Conservation (phyloP, 2,113 vertebrate genomes). For the Takifugu flavidus region DNA sequence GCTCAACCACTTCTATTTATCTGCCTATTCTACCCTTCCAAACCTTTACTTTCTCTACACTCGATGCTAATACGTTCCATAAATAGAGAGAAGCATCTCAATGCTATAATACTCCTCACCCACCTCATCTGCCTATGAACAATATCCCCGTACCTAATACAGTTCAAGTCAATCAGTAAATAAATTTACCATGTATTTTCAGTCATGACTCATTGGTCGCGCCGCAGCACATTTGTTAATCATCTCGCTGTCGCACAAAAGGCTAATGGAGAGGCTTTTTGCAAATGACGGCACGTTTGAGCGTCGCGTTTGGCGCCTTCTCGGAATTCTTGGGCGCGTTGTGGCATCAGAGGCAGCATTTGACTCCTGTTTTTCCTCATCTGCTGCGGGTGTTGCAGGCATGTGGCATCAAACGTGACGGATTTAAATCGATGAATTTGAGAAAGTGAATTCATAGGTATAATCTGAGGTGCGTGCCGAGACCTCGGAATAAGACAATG, state of each 20-base stretch:
- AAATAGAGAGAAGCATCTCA: constrained; percentile 6
- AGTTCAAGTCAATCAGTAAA: constrained; percentile 14
- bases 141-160: constrained; percentile 5
- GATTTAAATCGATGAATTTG: constrained; percentile 5
- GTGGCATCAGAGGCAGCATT: constrained; percentile 26
- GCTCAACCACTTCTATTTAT: not conserved
- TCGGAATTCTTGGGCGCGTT: constrained; percentile 1
- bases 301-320: constrained; percentile 7
- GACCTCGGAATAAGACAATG: not conserved
- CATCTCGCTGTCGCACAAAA: constrained; percentile 14
- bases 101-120: not conserved
- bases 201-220: constrained; percentile 34
- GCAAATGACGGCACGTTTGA: constrained; percentile 23
- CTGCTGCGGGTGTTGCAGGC: constrained; percentile 6
- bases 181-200: constrained; percentile 16
- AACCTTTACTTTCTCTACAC: not conserved
- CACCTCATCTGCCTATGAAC: constrained; percentile 2
- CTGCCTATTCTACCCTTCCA: not conserved
- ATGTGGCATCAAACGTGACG: not conserved
- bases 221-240: constrained; percentile 34
- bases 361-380: not conserved
- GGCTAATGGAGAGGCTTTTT: constrained; percentile 27
- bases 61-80: not conserved
- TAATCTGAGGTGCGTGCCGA: not conserved
- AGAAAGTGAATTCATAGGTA: not conserved